phyloP scores from a whole-genome alignment of 2,797 vertebrate genomes.

The Salarias fasciatus region DNA sequence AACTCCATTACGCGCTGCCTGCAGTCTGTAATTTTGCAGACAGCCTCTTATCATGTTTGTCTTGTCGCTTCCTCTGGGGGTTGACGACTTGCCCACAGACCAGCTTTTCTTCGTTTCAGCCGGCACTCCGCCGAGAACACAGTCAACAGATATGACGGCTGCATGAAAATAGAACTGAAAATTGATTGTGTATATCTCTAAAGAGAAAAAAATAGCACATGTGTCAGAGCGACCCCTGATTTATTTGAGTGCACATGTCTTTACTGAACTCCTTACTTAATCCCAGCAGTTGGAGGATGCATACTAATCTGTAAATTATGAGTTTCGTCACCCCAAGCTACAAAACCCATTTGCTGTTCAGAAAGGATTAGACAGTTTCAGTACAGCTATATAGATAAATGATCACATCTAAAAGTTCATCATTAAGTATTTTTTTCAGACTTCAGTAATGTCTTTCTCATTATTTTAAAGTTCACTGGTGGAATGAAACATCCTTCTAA shows the following conservation, averaged over 20 bases:
- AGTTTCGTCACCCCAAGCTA: constrained; percentile 8
- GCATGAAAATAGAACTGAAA: neutral
- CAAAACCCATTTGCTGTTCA: constrained; percentile 8
- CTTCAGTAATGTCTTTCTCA: neutral
- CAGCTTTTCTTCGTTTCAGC: constrained; percentile 58
- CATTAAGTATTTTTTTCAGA: constrained; percentile 1
- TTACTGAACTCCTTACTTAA: constrained; percentile 7
- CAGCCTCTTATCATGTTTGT: constrained; percentile 80
- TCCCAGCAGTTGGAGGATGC: constrained; percentile 19
- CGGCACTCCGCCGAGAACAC: constrained; percentile 25
- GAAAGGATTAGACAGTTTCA: neutral
- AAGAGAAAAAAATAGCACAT: constrained; percentile 22
- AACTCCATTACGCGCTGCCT: constrained; percentile 78
- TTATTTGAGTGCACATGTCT: constrained; percentile 14
- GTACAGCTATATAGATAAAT: too few relatives aligned
- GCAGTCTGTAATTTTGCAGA: constrained; percentile 83
- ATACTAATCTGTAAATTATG: constrained; percentile 9
- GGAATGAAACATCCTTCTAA: too few relatives aligned
- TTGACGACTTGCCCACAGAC: constrained; percentile 57
- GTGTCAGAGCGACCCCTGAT: constrained; percentile 14
- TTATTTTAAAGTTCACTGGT: too few relatives aligned
- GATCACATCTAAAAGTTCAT: neutral
- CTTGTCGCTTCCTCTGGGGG: constrained; percentile 70
- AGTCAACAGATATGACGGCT: constrained; percentile 31
- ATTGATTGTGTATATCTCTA: constrained; percentile 2